Conservation (phyloP, 2,888 invertebrate genomes). For the Stegophylla sp. region DNA sequence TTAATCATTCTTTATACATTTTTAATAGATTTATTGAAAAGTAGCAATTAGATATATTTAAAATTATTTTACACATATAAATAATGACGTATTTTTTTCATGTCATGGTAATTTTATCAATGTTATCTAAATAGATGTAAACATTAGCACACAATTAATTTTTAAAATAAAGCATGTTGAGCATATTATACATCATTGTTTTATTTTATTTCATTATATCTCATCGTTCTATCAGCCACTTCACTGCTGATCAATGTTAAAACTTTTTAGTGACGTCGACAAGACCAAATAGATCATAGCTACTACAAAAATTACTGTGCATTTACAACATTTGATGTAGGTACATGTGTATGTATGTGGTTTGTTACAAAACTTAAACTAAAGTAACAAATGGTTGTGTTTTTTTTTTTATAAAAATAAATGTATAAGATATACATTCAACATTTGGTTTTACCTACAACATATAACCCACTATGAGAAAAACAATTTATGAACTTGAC, state of each 20-base stretch:
- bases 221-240: constrained; percentile 58
- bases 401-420: background rate
- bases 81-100: too few species aligned
- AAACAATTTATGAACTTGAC: background rate
- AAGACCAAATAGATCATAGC: constrained; percentile 50
- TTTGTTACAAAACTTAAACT: constrained; percentile 19
- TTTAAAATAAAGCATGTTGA: constrained; percentile 29
- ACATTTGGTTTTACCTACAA: background rate
- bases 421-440: background rate
- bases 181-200: constrained; percentile 41
- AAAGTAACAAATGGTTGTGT: background rate
- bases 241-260: constrained; percentile 60
- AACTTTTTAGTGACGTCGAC: constrained; percentile 60
- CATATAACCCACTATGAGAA: background rate
- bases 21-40: too few species aligned
- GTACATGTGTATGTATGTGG: constrained; percentile 6
- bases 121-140: constrained; percentile 11
- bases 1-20: too few species aligned
- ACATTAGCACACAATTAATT: background rate
- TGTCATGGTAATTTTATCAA: background rate
- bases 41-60: too few species aligned
- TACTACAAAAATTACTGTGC: constrained; percentile 51
- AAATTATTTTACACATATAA: too few species aligned
- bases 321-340: constrained; percentile 31
- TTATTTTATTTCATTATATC: constrained; percentile 61